Evolutionary conservation across 2,888 invertebrate species (phyloP).

Genomic region (Xylophagus ater): DNA sequence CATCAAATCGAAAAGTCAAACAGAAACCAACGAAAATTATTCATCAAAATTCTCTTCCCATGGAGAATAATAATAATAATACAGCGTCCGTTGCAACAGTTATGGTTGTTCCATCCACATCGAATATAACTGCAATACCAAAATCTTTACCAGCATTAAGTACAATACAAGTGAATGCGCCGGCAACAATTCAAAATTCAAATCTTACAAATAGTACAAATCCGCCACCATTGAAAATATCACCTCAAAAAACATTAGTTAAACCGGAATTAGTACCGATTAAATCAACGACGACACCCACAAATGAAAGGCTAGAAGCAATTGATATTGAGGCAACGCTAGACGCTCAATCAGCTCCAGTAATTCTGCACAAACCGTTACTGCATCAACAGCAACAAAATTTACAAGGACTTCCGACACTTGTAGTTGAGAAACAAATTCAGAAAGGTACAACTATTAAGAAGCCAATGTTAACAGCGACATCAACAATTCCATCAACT

Average conservation of each 20-base stretch:
- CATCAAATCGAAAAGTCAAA: conserved; percentile 27
- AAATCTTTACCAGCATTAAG: conserved; percentile 16
- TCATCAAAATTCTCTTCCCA: neutral
- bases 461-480: conserved; percentile 5
- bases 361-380: conserved; percentile 9
- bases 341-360: conserved; percentile 15
- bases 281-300: conserved; percentile 6
- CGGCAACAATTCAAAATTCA: conserved; percentile 2
- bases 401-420: conserved; percentile 12
- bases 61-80: neutral
- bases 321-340: conserved; percentile 16
- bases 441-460: conserved; percentile 12
- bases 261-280: conserved; percentile 19
- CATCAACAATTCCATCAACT: conserved; percentile 5
- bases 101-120: conserved; percentile 5
- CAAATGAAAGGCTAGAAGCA: conserved; percentile 10
- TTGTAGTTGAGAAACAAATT: conserved; percentile 13
- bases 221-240: conserved; percentile 16
- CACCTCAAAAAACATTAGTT: conserved; percentile 13
- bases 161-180: conserved; percentile 11
- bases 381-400: conserved; percentile 6
- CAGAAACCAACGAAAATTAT: conserved; percentile 11
- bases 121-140: conserved; percentile 5
- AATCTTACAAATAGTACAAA: conserved; percentile 2
- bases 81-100: conserved; percentile 4